Conservation (phyloP, 1,140 invertebrate species). For the Procambarus virginalis region DNA sequence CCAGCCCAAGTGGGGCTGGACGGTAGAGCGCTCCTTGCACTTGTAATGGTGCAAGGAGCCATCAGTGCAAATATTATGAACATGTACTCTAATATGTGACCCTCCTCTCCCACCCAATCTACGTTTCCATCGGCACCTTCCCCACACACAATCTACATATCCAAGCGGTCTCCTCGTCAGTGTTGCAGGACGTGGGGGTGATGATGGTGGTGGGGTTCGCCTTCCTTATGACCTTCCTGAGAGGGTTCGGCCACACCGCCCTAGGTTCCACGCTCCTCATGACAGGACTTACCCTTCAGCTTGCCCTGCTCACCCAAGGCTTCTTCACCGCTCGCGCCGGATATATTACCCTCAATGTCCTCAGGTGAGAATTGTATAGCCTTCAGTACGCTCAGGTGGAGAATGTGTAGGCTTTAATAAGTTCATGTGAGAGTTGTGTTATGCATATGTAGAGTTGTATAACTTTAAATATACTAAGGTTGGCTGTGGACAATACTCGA, state of each 20-base stretch:
- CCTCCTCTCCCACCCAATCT: too few species aligned
- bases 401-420: too few species aligned
- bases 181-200: conserved; percentile 78
- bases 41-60: too few species aligned
- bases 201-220: conserved; percentile 80
- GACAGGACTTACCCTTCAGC: conserved; percentile 71
- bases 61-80: too few species aligned
- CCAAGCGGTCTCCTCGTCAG: conserved; percentile 60
- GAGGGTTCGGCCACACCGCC: conserved; percentile 77
- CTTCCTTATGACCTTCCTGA: conserved; percentile 79
- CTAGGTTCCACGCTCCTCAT: conserved; percentile 77
- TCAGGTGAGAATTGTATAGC: not conserved
- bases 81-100: too few species aligned
- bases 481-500: too few species aligned
- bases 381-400: too few species aligned
- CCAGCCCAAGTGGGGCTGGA: too few species aligned
- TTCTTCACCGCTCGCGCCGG: conserved; percentile 26
- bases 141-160: not conserved
- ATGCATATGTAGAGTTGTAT: too few species aligned
- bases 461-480: too few species aligned
- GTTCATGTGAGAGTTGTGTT: too few species aligned
- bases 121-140: not conserved
- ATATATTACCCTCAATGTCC: conserved; percentile 18
- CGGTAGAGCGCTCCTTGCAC: too few species aligned
- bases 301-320: conserved; percentile 71